These are phyloP conservation scores for Dolichopus griseipennis DNA, from an alignment of 2,888 invertebrate genomes.

Conservation along the genomic window DNA sequence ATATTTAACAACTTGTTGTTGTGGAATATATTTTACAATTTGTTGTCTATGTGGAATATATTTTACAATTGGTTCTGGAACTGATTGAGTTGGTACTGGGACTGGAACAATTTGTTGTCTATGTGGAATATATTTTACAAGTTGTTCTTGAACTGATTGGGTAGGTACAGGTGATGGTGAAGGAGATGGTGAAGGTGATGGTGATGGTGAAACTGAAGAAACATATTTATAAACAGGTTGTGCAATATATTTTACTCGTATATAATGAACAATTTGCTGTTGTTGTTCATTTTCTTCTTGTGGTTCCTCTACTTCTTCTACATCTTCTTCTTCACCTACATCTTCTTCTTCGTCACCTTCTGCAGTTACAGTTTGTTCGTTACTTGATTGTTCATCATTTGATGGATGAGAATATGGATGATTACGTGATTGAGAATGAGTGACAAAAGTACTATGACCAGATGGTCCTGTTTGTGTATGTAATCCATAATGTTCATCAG, in stretches of 20 bases:
- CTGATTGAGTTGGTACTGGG: neutral
- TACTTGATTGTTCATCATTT: neutral
- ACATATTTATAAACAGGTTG: neutral
- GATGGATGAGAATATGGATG: neutral
- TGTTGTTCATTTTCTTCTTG: neutral
- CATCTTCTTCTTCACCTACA: neutral
- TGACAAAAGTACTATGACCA: neutral
- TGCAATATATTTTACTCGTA: neutral
- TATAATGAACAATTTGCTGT: neutral
- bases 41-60: neutral
- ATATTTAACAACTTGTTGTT: neutral
- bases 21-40: neutral
- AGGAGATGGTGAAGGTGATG: neutral
- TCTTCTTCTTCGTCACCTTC: neutral
- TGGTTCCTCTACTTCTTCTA: neutral
- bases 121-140: neutral
- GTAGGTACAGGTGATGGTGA: neutral
- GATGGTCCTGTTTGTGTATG: neutral
- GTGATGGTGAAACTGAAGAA: neutral
- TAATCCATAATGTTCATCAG: constrained; percentile 3
- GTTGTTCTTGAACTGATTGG: neutral
- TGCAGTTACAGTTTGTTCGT: neutral
- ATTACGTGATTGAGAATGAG: neutral
- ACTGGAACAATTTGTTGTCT: neutral
- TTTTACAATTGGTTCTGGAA: neutral